Evolutionary conservation across 2,797 vertebrate species (phyloP).

Genomic region (Amblyopsis hoosieri): DNA sequence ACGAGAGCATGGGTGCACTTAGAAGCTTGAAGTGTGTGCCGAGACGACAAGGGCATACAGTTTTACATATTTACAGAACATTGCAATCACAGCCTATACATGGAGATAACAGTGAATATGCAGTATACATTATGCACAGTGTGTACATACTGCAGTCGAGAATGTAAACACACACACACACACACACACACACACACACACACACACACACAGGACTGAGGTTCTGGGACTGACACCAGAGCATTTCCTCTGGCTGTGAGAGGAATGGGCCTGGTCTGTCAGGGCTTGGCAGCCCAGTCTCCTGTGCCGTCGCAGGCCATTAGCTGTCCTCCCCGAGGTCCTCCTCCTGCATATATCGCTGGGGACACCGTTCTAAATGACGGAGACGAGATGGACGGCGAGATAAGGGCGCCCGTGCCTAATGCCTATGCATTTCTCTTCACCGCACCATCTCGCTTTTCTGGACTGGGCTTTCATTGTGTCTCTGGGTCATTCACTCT

Average conservation of each 20-base stretch:
- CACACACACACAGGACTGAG: slow-evolving; percentile 18
- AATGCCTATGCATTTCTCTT: slow-evolving; percentile 22
- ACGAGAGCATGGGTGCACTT: slow-evolving; percentile 11
- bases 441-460: slow-evolving; percentile 27
- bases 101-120: slow-evolving; percentile 2
- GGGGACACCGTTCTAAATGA: slow-evolving; percentile 32
- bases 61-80: not conserved
- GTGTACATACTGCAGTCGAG: no score
- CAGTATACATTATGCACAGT: not conserved
- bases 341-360: slow-evolving; percentile 2
- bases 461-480: slow-evolving; percentile 10
- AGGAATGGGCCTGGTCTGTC: slow-evolving; percentile 34
- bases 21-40: slow-evolving; percentile 37
- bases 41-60: slow-evolving; percentile 2
- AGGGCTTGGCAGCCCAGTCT: slow-evolving; percentile 35
- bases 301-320: slow-evolving; percentile 30
- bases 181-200: not conserved
- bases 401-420: slow-evolving; percentile 16
- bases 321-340: slow-evolving; percentile 27
- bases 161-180: not conserved
- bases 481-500: slow-evolving; percentile 18
- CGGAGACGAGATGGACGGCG: slow-evolving; percentile 15
- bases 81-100: slow-evolving; percentile 4
- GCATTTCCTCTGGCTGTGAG: slow-evolving; percentile 52
- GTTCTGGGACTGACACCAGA: slow-evolving; percentile 38